Evolutionary conservation across 2,888 invertebrate species (phyloP), one percentile per base, ranked within the genome.

Genomic region (Eurytoma californica): DNA sequence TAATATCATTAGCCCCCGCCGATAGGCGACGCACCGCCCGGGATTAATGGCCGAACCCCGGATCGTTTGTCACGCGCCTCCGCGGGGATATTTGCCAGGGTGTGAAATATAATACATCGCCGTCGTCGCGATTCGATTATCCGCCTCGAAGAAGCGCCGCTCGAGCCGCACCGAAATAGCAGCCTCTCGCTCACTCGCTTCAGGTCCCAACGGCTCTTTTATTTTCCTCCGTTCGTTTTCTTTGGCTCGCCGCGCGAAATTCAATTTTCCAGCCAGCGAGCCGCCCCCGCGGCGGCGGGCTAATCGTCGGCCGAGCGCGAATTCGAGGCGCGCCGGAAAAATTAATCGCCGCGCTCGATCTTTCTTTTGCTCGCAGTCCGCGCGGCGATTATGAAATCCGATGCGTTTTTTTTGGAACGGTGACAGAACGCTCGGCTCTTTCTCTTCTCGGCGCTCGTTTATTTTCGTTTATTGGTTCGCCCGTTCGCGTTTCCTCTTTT

Each of bases 51-150:
- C 9, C 9, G 7, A 5, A 1, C 39, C 9, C 39, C 39, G 7
- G 39, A 39, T 9, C 39, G 39, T 39, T 39, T 39, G 39, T 39
- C 39, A 39, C 39, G 39, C 39, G 9, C 9, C 39, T 58, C n/a
- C 24, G 58, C 58, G 13, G 58, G 24, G 20, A 58, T 58, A 20
- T 58, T 58, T 12, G 20, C 20, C 24, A 24, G 58, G 58, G 12
- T 58, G 58, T 58, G 24, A 58, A 58, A 20, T 58, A 58, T 79
- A 76, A 81, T 79, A 81, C 79, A 81, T 79, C 79, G 78, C 66
- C 63, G 72, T 79, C 57, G 70, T 18, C 65, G 18, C 61, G 80
- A 80, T 78, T 78, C 78, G 78, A 78, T 80, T 80, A 80, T 77
- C 77, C 53, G 69, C 65, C 58, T 58, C 55, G 30, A 55, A 65